Evolutionary conservation across 2,113 vertebrate species (phyloP).

Genomic region (Myrmecobius fasciatus): DNA sequence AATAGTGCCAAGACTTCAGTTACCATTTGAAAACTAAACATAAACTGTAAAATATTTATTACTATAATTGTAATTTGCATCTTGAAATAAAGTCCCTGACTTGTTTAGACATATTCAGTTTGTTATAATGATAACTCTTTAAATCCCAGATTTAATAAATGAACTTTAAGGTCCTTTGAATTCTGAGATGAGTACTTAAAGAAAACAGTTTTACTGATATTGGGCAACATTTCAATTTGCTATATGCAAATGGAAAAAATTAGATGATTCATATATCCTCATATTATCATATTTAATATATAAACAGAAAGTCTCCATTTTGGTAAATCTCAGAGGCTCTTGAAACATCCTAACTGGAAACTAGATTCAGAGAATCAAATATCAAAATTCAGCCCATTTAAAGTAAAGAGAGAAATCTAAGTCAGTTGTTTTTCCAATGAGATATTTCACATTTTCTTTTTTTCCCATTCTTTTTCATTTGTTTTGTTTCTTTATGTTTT

Average conservation of each 20-base stretch:
- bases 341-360: constrained; percentile 56
- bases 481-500: too few relatives aligned
- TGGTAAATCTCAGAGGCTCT: constrained; percentile 66
- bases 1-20: constrained; percentile 50
- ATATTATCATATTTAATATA: constrained; percentile 72
- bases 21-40: constrained; percentile 68
- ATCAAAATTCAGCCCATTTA: constrained; percentile 26
- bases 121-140: constrained; percentile 62
- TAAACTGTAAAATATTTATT: constrained; percentile 56
- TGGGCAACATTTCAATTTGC: constrained; percentile 36
- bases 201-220: constrained; percentile 56
- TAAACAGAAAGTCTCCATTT: constrained; percentile 69
- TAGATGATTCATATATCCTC: constrained; percentile 27
- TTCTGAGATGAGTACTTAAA: constrained; percentile 51
- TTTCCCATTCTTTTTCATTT: too few relatives aligned
- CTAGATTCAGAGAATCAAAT: constrained; percentile 60
- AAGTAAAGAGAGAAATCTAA: constrained; percentile 34
- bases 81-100: constrained; percentile 69
- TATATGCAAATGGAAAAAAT: not conserved
- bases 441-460: too few relatives aligned
- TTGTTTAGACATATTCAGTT: constrained; percentile 66
- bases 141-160: constrained; percentile 15
- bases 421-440: too few relatives aligned
- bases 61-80: constrained; percentile 67
- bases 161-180: too few relatives aligned